Evolutionary conservation across 2,888 invertebrate genomes (phyloP), one percentile per base, ranked within the genome.

Genomic region (Molorchus minor): DNA sequence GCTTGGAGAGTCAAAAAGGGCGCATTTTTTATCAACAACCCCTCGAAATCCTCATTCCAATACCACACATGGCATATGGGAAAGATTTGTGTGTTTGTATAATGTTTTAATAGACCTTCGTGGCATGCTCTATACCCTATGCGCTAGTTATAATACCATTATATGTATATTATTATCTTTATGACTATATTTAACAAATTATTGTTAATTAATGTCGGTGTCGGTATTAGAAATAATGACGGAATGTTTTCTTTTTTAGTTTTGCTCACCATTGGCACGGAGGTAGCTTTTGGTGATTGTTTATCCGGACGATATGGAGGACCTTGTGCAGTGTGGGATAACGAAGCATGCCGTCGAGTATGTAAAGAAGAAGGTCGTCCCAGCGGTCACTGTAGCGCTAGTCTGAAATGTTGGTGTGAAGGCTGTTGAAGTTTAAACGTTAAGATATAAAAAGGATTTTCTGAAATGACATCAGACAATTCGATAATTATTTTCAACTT

Each of bases 311-410:
- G 30, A 12, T 56, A 40, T 30, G 20, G 19, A 21, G 56, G 56
- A 10, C 56, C 56, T 17, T 56, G 56, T 29, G 40, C 49, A 5
- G 56, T 51, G 3, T 51, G 56, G 56, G 49, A 51, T 49, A 51
- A 49, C 30, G 56, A 56, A 1, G 25, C 56, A 2, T 56, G 56
- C 8, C 38, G 49, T 8, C 20, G 49, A 13, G 21, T 56, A 8
- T 56, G 56, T 40, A 56, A 47, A 40, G 49, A 56, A 41, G 56
- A 56, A 56, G 56, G 56, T 21, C 40, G 49, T 4, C 12, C 12
- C 16, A 44, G 44, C 13, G 56, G 56, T 15, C 56, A 56, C 25
- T 56, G 56, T 40, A 56, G 56, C 19, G 21, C 56, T 30, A 49
- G 49, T 19, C 35, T 51, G 10, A 54, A 54, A 54, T 44, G 25